Conservation (phyloP, 2,888 invertebrate species). For the Euplagia quadripunctaria region DNA sequence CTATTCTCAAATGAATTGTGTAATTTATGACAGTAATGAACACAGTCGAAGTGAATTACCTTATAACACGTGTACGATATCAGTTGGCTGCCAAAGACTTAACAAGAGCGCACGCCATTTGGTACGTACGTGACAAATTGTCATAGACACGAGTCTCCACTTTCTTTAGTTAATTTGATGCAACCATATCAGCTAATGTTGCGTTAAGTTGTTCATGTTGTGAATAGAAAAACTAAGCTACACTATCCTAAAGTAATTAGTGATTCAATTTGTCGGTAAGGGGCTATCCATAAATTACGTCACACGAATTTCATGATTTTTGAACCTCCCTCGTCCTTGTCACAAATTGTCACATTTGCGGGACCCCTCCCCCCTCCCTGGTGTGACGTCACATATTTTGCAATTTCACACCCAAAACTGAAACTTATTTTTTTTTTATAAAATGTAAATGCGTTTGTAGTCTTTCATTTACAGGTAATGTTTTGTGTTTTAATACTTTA, state of each 20-base stretch:
- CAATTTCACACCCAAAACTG: too few relatives aligned
- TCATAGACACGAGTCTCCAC: constrained; percentile 13
- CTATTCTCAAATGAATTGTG: neutral
- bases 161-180: constrained; percentile 9
- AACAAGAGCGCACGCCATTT: constrained; percentile 32
- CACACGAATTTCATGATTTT: too few relatives aligned
- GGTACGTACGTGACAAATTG: constrained; percentile 43
- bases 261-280: neutral
- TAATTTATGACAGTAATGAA: neutral
- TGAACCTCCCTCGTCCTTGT: too few relatives aligned
- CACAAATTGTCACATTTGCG: too few relatives aligned
- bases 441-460: too few relatives aligned
- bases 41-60: constrained; percentile 33
- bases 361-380: too few relatives aligned
- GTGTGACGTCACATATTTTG: too few relatives aligned
- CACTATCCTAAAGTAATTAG: neutral
- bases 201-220: neutral
- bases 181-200: neutral
- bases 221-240: neutral
- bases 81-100: constrained; percentile 23
- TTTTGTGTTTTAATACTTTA: too few relatives aligned
- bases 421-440: too few relatives aligned
- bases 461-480: too few relatives aligned
- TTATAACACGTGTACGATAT: constrained; percentile 27
- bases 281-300: too few relatives aligned